These are phyloP conservation scores for Henricia sp. DNA, from an alignment of 53 echinoderm and acorn worm genomes.

Conservation along the genomic window DNA sequence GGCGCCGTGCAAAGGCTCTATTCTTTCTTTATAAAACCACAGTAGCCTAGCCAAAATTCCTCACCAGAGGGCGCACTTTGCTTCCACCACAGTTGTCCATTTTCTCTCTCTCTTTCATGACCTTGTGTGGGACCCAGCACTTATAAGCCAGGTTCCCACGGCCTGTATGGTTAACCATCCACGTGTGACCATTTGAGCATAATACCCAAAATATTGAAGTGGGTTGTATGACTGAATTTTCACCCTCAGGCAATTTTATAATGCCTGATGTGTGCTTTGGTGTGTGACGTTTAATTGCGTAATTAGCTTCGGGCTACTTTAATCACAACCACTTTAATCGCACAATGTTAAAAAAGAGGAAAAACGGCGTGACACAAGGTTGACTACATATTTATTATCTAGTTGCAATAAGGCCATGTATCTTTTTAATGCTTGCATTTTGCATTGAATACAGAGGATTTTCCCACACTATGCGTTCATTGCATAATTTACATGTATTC, in stretches of 20 bases:
- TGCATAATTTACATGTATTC: no score
- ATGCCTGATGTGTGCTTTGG: not conserved
- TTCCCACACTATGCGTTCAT: no score
- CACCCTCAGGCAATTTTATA: not conserved
- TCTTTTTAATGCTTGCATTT: no score
- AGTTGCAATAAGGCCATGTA: no score
- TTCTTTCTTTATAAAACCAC: no score
- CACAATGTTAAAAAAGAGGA: no score
- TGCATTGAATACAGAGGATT: no score
- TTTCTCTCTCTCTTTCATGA: not conserved
- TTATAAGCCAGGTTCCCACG: not conserved
- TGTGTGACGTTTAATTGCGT: slow-evolving; percentile 22
- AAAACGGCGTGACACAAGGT: no score
- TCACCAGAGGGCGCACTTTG: slow-evolving; percentile 22
- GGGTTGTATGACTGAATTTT: not conserved
- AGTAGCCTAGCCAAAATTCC: no score
- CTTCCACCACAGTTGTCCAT: not conserved
- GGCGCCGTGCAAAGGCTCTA: no score
- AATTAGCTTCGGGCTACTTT: slow-evolving; percentile 8
- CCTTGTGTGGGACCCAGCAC: not conserved
- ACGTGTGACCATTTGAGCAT: slow-evolving; percentile 17
- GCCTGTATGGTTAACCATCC: not conserved
- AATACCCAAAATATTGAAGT: not conserved
- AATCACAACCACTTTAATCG: not conserved
- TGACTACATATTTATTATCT: no score